Evolutionary conservation across 2,888 invertebrate species (phyloP), one percentile per base, ranked within the genome.

Genomic region (Hydrotaea diabolus): DNA sequence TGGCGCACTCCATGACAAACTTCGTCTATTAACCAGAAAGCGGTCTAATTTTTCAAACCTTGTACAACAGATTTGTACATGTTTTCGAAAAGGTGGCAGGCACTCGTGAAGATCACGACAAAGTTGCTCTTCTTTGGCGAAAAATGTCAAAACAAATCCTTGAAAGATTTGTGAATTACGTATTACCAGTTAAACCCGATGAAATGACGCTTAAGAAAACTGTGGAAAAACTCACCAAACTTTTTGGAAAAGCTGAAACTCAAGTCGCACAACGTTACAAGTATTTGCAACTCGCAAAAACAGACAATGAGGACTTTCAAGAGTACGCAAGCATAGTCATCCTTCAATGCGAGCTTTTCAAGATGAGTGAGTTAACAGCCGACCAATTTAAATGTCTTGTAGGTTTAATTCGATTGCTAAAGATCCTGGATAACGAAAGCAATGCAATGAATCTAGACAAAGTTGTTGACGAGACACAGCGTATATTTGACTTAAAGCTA

Each of bases 301-400:
- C 15, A 19, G 66, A 83, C 8, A 49, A 8, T 7, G 82, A 83
- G 53, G 79, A 82, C 36, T 79, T 73, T 46, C 57, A 19, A 21
- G 66, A 78, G 17, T 82, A 78, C 17, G 49, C 69, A 3, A 69
- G 77, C 3, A 26, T 57, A n/a, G 75, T 78, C 1, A 78, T 75
- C 23, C 75, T 78, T 4, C 71, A 78, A 43, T 75, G 75, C 31
- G 78, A 82, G 23, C 19, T 71, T 19, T 69, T 82, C 26, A 57
- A 78, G 19, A 55, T 82, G 43, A 15, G 19, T 1, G 59, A 78
- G 1, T 71, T 74, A 17, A 69, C n/a, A 53, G 57, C 55, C 0
- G 74, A 82, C n/a, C 66, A 82, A 13, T 77, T 82, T 11, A 82
- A 82, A 15, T 74, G 73, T n/a, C 26, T 75, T 31, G 26, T 80